These are phyloP conservation scores for Athene noctua DNA, from an alignment of 2,113 vertebrate genomes.

Conservation along the genomic window DNA sequence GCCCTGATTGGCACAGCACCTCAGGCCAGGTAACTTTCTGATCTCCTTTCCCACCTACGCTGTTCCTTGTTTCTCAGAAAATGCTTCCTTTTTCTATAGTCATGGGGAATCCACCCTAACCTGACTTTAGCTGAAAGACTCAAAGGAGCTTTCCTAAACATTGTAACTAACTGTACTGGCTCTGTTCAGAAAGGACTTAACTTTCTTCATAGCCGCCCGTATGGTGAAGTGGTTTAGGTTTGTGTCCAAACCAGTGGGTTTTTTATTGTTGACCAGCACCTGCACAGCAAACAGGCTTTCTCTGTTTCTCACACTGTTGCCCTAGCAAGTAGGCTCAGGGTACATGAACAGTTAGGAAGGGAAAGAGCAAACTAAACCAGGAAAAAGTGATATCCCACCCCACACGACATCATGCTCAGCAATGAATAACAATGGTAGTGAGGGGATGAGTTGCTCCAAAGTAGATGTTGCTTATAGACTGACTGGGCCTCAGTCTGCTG, in stretches of 20 bases:
- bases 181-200: neutral
- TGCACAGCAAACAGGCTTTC: neutral
- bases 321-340: neutral
- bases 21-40: neutral
- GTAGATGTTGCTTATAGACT: neutral
- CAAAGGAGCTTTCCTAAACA: neutral
- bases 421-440: neutral
- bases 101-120: too few species aligned
- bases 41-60: neutral
- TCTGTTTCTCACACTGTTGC: neutral
- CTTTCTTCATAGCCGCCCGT: neutral
- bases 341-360: neutral
- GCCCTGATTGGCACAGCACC: neutral
- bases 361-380: neutral
- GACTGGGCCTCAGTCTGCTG: neutral
- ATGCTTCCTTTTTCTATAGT: neutral
- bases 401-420: neutral
- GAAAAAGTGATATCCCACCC: neutral
- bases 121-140: neutral
- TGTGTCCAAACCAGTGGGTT: neutral
- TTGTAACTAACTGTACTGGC: neutral
- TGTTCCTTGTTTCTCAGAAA: neutral
- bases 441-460: neutral
- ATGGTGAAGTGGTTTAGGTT: neutral
- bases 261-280: neutral